A percentile compares a stretch with the other conserved stretches of the same genome.
phyloP scores from a whole-genome alignment of 2,113 vertebrate species.

The Peromyscus leucopus region DNA sequence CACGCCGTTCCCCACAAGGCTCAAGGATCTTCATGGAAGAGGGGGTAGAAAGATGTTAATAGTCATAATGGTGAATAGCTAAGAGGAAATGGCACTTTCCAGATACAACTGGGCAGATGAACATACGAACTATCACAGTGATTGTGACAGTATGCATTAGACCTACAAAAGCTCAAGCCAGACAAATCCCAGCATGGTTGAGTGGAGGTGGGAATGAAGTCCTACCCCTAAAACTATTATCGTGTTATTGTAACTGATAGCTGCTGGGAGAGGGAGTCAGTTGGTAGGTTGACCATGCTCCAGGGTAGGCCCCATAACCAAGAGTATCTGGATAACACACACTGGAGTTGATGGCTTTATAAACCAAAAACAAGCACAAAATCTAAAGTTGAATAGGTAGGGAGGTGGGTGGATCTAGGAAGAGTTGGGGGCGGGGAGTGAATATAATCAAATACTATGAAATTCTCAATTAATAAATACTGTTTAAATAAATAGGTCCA shows the following conservation, averaged over 20 bases:
- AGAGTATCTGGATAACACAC: neutral
- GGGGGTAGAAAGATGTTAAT: neutral
- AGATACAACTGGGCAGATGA: neutral
- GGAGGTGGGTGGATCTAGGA: neutral
- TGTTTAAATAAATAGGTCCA: neutral
- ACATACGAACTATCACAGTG: neutral
- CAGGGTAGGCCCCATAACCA: neutral
- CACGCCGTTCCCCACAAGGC: neutral
- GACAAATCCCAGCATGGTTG: neutral
- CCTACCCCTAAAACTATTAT: neutral
- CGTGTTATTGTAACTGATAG: neutral
- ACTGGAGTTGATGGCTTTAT: neutral
- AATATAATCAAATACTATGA: neutral
- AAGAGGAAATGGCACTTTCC: neutral
- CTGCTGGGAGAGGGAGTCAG: neutral
- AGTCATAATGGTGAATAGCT: neutral
- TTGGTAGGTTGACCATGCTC: neutral
- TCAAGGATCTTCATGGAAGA: neutral
- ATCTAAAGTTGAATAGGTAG: neutral
- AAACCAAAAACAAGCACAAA: neutral
- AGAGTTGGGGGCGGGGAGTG: neutral
- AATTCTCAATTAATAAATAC: neutral
- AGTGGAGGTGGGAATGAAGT: neutral
- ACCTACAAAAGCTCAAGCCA: neutral
- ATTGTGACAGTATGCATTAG: neutral